Evolutionary conservation across 2,113 vertebrate genomes (phyloP), one percentile per base, ranked within the genome.

Genomic region (Archilochus colubris): DNA sequence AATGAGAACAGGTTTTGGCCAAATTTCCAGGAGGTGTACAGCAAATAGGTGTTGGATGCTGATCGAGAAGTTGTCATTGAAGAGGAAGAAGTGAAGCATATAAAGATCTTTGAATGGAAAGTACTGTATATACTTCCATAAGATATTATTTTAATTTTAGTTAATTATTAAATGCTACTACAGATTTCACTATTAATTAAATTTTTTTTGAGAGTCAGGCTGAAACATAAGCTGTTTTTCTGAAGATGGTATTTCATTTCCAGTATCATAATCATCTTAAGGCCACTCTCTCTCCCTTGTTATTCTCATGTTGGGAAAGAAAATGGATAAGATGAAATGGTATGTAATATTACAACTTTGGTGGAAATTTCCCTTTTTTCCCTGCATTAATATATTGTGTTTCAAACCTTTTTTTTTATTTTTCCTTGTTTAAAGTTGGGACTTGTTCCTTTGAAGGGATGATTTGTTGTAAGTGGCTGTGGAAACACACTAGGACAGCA

Each of bases 381-480:
- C 1, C 51, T 22, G 1, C 70, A 51, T 82, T 54, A 51, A 30
- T 67, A 54, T 16, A 7, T 3, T 48, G 31, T 27, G 7, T 48
- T 94, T 81, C 66, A 63, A 86, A 88, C 14, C 5, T 77, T 50
- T 54, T 44, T 89, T 54, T 72, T 83, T 77, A 54, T 76, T 72
- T 76, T 68, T 68, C 59, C 55, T 51, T 82, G 19, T 54, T 81
- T 88, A 51, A 91, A 73, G 30, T 12, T 86, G 48, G 8, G 4
- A 20, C 89, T 91, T 76, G 8, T 76, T 91, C 17, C 27, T 90
- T 82, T 88, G 44, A 44, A 75, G 14, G 40, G 24, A 58, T 72
- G 53, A 94, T 93, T 95, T 93, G 75, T 88, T 91, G 9, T 69
- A 91, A 93, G 22, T 53, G 68, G 14, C 73, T 91, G 61, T 86